phyloP scores from a whole-genome alignment of 1,140 invertebrate genomes.

The Papilio polytes region DNA sequence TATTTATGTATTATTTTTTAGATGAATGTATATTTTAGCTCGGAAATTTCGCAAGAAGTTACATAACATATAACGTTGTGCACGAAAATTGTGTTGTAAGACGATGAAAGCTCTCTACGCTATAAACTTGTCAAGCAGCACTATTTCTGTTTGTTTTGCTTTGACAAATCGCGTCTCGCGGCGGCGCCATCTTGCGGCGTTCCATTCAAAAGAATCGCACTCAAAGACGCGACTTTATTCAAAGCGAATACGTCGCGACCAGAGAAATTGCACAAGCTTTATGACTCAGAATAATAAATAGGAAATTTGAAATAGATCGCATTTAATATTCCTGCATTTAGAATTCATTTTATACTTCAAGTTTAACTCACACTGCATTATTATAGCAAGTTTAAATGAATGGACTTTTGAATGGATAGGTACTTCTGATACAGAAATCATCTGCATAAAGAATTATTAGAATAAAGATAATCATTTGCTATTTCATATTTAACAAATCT shows the following conservation, averaged over 20 bases:
- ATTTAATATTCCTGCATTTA: conserved; percentile 8
- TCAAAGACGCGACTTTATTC: conserved; percentile 40
- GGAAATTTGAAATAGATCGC: conserved; percentile 33
- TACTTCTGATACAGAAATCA: not conserved
- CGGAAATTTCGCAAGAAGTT: conserved; percentile 13
- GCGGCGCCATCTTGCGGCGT: conserved; percentile 20
- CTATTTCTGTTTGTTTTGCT: conserved; percentile 41
- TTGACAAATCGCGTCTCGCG: conserved; percentile 40
- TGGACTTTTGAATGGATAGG: not conserved
- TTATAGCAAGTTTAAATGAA: conserved; percentile 49
- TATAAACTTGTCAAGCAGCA: conserved; percentile 41
- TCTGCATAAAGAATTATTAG: not conserved
- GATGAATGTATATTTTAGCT: not conserved
- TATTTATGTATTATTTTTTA: too few relatives aligned
- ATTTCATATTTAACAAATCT: not conserved
- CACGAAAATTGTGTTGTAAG: conserved; percentile 26
- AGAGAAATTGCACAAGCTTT: conserved; percentile 37
- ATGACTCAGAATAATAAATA: conserved; percentile 40
- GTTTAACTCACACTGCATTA: not conserved
- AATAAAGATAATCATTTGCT: not conserved
- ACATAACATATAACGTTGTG: conserved; percentile 31
- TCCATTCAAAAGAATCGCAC: conserved; percentile 41
- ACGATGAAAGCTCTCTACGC: conserved; percentile 38
- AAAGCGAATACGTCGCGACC: conserved; percentile 27
- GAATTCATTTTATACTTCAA: not conserved